Evolutionary conservation across 2,113 vertebrate genomes (phyloP), one percentile per base, ranked within the genome.

Genomic region (Dipodomys ordii): DNA sequence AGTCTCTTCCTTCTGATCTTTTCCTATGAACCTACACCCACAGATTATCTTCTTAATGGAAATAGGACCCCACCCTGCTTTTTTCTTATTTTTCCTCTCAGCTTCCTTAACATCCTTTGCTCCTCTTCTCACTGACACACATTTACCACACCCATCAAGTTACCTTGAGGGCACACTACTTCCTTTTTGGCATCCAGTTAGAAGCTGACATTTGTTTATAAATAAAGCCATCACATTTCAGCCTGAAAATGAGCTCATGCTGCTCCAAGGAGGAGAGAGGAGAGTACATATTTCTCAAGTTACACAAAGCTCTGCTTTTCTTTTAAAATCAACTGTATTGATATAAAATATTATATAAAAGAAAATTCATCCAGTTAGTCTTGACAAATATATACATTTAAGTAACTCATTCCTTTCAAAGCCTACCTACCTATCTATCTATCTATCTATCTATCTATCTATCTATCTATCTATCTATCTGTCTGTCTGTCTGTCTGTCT

Each of bases 141-240:
- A 68, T 53, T 76, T 18, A 68, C 20, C 30, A 0, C 13, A 83
- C 32, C 35, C 13, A 44, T 86, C 64, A 84, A 71, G 18, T 94
- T 49, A 69, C 16, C 88, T 94, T 72, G 7, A 92, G 64, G 69
- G n/a, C 39, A 74, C 90, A 77, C 0, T 49, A 49, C 64, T 92
- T 90, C 73, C 73, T 93, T 32, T 88, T 93, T 93, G 93, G 35
- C 82, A 90, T 25, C 30, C 77, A 81, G n/a, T 65, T 91, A 89
- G 90, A 94, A 91, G 35, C 39, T 81, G 77, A 77, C 65, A 53
- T 88, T 87, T 93, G 87, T 93, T 94, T 95, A 92, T 91, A 95
- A 95, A 89, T 93, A 88, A 86, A 85, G n/a, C 28, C 88, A 81
- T 94, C 27, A 57, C 68, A 68, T 91, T 95, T 87, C 30, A 84